Percentiles rank a stretch among this genome's conserved stretches.
Evolutionary conservation across 2,113 vertebrate species (phyloP).

Genomic region (Prochilodus magdalenae): DNA sequence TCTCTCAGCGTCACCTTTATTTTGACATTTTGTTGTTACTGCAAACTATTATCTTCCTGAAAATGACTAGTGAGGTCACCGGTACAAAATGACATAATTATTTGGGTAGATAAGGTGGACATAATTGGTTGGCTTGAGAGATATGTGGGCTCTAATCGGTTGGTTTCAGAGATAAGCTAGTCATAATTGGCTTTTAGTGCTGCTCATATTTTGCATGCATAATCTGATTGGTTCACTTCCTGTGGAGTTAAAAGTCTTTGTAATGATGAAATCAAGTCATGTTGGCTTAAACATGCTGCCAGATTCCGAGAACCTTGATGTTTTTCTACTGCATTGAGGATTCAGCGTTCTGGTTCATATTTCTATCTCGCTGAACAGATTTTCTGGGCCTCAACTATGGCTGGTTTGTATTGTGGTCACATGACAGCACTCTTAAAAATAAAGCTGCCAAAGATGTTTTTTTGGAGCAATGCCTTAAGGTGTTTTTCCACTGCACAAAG

Average conservation of each 20-base stretch:
- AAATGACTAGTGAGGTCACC: neutral
- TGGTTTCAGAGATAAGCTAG: neutral
- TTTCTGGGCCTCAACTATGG: too few species aligned
- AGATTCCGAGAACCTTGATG: too few species aligned
- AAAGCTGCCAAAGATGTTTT: too few species aligned
- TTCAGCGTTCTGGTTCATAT: too few species aligned
- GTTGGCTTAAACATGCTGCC: too few species aligned
- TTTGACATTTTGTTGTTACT: neutral
- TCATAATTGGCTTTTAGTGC: neutral
- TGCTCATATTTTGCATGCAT: neutral
- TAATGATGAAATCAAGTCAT: neutral
- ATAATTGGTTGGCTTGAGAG: conserved; percentile 1
- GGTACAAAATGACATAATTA: neutral
- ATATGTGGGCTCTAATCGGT: neutral
- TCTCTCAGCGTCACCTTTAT: neutral
- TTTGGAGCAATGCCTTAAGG: too few species aligned
- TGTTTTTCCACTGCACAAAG: too few species aligned
- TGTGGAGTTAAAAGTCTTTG: neutral
- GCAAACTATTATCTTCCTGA: neutral
- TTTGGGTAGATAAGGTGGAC: neutral
- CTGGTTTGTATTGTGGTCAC: too few species aligned
- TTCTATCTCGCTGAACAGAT: too few species aligned
- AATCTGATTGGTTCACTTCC: neutral
- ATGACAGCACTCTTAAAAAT: too few species aligned
- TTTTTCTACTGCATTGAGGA: too few species aligned